Evolutionary conservation across 2,797 vertebrate species (phyloP).

Genomic region (Pelobates cultripes): DNA sequence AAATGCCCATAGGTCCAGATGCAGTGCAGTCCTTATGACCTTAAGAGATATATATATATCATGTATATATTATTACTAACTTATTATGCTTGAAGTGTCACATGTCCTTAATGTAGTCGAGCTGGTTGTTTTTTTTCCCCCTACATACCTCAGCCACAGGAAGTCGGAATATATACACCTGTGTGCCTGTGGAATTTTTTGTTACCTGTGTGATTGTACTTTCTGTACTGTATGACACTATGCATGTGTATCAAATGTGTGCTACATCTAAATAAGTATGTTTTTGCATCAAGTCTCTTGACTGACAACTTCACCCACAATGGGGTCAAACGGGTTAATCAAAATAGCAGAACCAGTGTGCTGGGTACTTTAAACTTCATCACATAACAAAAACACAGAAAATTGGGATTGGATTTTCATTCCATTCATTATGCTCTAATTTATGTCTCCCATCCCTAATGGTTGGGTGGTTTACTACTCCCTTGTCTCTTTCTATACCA

Average conservation of each 20-base stretch:
- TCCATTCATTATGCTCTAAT: slow-evolving; percentile 19
- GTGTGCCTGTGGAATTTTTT: not conserved
- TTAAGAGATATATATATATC: too few species aligned
- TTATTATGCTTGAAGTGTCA: not conserved
- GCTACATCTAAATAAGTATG: not conserved
- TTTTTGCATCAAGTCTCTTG: slow-evolving; percentile 11
- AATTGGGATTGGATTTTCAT: slow-evolving; percentile 51
- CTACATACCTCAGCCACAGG: too few species aligned
- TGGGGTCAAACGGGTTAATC: slow-evolving; percentile 41
- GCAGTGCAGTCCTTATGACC: too few species aligned
- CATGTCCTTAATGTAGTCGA: too few species aligned
- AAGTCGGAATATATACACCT: too few species aligned
- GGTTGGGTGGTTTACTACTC: not conserved
- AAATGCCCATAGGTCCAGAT: too few species aligned
- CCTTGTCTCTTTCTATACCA: slow-evolving; percentile 13
- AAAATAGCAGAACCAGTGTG: slow-evolving; percentile 18
- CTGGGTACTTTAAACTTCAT: slow-evolving; percentile 36
- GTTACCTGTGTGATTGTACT: not conserved
- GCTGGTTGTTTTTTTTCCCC: too few species aligned
- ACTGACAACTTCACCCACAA: slow-evolving; percentile 13
- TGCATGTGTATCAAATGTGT: not conserved
- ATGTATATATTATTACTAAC: not conserved
- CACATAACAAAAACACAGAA: slow-evolving; percentile 32
- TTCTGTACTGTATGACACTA: not conserved
- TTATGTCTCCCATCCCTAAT: not conserved